Evolutionary conservation across 2,888 invertebrate species (phyloP).

Genomic region (Mesorhabditis belari): DNA sequence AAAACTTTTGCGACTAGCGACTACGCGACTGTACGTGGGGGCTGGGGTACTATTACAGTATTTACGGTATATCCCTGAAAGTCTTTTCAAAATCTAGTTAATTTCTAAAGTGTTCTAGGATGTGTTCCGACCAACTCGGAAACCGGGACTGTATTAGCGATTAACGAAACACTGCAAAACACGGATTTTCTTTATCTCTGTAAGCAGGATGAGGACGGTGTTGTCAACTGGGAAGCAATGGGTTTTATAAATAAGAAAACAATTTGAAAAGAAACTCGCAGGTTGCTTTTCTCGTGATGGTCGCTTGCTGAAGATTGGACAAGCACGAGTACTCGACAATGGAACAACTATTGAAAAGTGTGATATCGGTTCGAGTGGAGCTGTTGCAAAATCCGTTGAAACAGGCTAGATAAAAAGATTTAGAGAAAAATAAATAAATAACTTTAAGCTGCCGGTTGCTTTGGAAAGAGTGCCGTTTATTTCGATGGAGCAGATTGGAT

Average conservation of each 20-base stretch:
- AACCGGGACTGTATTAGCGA: constrained; percentile 16
- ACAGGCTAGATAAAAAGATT: too few species aligned
- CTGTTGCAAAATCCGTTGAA: background rate
- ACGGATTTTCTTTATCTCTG: constrained; percentile 34
- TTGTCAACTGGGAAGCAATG: constrained; percentile 29
- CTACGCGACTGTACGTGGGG: too few species aligned
- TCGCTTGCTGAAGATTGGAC: background rate
- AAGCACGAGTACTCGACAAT: background rate
- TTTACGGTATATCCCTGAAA: too few species aligned
- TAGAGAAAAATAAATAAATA: too few species aligned
- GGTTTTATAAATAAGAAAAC: constrained; percentile 6
- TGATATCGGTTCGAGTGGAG: background rate
- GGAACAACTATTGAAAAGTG: background rate
- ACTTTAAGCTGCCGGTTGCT: constrained; percentile 4
- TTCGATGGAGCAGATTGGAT: background rate
- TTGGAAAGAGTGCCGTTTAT: background rate
- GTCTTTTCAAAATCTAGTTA: background rate
- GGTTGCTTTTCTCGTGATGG: background rate
- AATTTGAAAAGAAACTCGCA: background rate
- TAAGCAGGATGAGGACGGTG: constrained; percentile 32
- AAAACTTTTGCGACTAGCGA: too few species aligned
- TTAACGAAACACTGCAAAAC: constrained; percentile 14
- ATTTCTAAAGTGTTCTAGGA: constrained; percentile 12
- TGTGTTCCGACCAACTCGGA: constrained; percentile 30
- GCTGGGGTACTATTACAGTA: too few species aligned